These are phyloP conservation scores for Synanthedon formicaeformis DNA, from an alignment of 2,888 invertebrate genomes.

Conservation along the genomic window DNA sequence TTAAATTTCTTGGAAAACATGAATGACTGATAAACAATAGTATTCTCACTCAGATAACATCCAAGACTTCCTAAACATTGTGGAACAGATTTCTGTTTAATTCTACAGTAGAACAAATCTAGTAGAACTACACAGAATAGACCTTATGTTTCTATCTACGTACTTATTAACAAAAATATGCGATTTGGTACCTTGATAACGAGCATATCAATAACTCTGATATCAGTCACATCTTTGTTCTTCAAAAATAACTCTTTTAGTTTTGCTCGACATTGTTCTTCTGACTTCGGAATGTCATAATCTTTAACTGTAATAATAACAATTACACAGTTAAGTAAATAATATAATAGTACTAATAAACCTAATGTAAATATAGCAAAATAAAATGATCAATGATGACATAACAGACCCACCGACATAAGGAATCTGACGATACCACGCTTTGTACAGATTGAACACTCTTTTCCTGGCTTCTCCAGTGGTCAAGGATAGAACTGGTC, in stretches of 20 bases:
- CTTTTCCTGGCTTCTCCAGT: constrained; percentile 82
- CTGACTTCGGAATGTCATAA: constrained; percentile 84
- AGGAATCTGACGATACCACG: constrained; percentile 94
- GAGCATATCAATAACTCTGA: constrained; percentile 91
- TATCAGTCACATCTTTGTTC: constrained; percentile 82
- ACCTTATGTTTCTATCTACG: too few relatives aligned
- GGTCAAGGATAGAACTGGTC: constrained; percentile 86
- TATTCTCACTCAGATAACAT: too few relatives aligned
- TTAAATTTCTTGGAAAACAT: too few relatives aligned
- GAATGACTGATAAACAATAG: too few relatives aligned
- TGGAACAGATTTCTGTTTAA: too few relatives aligned
- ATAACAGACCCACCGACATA: constrained; percentile 80
- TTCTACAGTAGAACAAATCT: too few relatives aligned
- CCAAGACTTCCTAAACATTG: too few relatives aligned
- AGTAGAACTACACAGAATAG: too few relatives aligned
- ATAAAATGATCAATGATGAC: constrained; percentile 32
- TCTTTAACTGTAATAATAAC: constrained; percentile 75
- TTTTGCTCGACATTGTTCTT: constrained; percentile 76
- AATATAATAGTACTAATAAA: neutral
- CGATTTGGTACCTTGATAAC: constrained; percentile 81
- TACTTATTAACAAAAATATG: too few relatives aligned
- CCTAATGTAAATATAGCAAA: neutral
- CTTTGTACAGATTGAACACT: constrained; percentile 89
- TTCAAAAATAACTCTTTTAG: constrained; percentile 83
- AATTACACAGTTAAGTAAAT: neutral